Percentiles rank a stretch among this genome's conserved stretches.
These are phyloP conservation scores for Bujurquina vittata DNA, from an alignment of 2,113 vertebrate species.

Conservation along the genomic window DNA sequence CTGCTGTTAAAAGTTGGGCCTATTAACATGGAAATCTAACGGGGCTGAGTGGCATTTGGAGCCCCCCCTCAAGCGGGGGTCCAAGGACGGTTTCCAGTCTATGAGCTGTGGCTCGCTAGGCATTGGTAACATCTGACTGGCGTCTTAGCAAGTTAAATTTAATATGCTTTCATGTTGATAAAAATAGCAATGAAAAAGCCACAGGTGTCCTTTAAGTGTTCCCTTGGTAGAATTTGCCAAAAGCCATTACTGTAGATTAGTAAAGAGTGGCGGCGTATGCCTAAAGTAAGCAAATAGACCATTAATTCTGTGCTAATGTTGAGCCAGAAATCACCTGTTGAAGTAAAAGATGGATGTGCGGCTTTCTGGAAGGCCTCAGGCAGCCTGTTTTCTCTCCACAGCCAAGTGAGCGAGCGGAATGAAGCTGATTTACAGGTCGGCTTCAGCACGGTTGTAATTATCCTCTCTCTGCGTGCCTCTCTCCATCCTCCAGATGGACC, in stretches of 20 bases:
- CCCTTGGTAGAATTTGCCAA: not conserved
- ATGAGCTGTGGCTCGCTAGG: not conserved
- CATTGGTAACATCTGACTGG: not conserved
- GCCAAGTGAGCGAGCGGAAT: conserved; percentile 19
- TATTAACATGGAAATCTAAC: not conserved
- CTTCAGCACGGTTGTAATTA: conserved; percentile 75
- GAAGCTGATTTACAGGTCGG: conserved; percentile 51
- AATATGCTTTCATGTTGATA: not conserved
- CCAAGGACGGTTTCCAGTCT: not conserved
- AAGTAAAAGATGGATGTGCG: conserved; percentile 19
- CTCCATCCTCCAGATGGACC: conserved; percentile 89
- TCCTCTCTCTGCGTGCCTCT: conserved; percentile 60
- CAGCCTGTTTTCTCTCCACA: conserved; percentile 22
- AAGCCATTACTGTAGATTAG: not conserved
- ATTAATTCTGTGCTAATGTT: conserved; percentile 21
- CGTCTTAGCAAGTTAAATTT: not conserved
- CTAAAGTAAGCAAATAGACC: not conserved
- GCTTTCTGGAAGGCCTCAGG: conserved; percentile 5
- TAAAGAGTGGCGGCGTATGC: not conserved
- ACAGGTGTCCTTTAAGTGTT: not conserved
- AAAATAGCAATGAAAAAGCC: not conserved
- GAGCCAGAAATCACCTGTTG: conserved; percentile 23
- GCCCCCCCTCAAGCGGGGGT: not conserved
- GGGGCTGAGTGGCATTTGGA: not conserved
- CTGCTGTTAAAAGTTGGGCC: not conserved